Base-by-base conservation (phyloP, 2,888 invertebrate species). In the Caenorhabditis sp. region DNA sequence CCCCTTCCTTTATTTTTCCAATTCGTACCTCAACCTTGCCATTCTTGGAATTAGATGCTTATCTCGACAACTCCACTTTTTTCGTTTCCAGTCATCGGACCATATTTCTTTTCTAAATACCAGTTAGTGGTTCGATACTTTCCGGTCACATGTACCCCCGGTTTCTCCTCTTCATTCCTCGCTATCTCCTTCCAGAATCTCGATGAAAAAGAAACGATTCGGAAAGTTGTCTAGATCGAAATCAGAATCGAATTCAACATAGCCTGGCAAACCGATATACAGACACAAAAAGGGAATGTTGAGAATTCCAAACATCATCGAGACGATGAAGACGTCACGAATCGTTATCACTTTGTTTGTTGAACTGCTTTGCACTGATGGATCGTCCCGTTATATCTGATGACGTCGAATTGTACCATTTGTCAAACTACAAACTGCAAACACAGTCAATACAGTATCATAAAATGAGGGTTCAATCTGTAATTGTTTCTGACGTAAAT, bases 311-410 rank as follows among this genome's bases (percentile, higher is more conserved):
- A 66, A 66, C 66, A 66, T 66, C 49, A 49, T 31, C 51, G 10
- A 22, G 22, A 26, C 22, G 51, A 54, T 14, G 54, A 26, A 14
- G 51, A 68, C 68, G 68, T 68, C 68, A 68, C 41, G 5, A 68
- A 54, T 54, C 38, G 54, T 68, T 68, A 68, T 68, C 68, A 68
- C 10, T 49, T 26, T 68, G 38, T 68, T 68, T 51, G 68, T 68
- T 68, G 68, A 66, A 51, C 38, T 38, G 12, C 38, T 10, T 66
- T 66, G 66, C 35, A 66, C 66, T 66, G 66, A 35, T 31, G 35
- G 44, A 24, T 64, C 47, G 19, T 44, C n/a, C n/a, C 41, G 38
- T 19, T 38, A 35, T 35, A 12, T 38, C 47, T 51, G 49, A 51
- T 68, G 68, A 68, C 68, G 68, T 68, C 14, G 19, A n/a, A 51